phyloP scores from a whole-genome alignment of 2,797 vertebrate species.

The Aratinga solstitialis region DNA sequence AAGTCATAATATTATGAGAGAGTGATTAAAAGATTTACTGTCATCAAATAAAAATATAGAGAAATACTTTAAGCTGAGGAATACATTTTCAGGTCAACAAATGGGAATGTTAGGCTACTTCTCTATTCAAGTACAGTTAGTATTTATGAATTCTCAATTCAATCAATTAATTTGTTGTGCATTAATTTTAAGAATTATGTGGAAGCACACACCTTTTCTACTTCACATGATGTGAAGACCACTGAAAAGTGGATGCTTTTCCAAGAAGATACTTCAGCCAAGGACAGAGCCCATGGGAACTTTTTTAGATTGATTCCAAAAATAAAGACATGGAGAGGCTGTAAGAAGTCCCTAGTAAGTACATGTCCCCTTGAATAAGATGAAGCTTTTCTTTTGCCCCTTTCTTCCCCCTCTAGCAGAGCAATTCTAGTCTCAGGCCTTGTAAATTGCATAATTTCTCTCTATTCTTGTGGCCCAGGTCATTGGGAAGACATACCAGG shows the following conservation, averaged over 20 bases:
- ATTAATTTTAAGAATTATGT: background rate
- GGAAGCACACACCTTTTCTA: background rate
- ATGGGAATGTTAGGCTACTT: background rate
- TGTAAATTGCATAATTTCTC: fast-evolving
- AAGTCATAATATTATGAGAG: background rate
- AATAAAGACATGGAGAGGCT: background rate
- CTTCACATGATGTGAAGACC: background rate
- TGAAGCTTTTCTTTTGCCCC: background rate
- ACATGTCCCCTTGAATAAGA: background rate
- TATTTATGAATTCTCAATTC: constrained; percentile 3
- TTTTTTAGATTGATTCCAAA: background rate
- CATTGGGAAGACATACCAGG: fast-evolving
- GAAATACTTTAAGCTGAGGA: background rate
- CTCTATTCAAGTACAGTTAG: background rate
- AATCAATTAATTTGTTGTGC: background rate
- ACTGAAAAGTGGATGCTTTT: background rate
- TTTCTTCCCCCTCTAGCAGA: background rate
- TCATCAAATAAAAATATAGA: background rate
- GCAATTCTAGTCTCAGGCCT: background rate
- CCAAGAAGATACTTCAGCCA: background rate
- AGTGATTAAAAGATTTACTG: constrained; percentile 31
- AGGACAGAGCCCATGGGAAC: background rate
- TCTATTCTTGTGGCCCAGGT: background rate
- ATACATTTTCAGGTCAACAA: background rate
- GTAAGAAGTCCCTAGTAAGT: background rate